Conservation (phyloP, 2,888 invertebrate species). For the Tipula confusa region DNA sequence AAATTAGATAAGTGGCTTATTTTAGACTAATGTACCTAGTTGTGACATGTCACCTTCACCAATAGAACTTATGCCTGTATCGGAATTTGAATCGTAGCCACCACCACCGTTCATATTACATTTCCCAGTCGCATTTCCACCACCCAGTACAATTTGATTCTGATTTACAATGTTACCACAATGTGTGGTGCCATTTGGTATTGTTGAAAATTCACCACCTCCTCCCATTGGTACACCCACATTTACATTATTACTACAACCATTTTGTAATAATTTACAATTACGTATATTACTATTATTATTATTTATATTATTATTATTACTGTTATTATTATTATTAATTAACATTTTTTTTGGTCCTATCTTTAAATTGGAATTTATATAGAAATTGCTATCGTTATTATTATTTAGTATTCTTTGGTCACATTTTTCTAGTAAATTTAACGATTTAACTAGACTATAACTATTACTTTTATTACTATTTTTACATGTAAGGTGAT, state of each 20-base stretch:
- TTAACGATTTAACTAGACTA: constrained; percentile 33
- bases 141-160: neutral
- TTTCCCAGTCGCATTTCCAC: neutral
- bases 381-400: constrained; percentile 9
- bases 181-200: neutral
- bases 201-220: neutral
- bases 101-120: constrained; percentile 34
- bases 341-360: constrained; percentile 34
- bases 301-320: neutral
- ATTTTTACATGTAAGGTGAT: neutral
- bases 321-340: neutral
- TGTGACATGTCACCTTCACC: constrained; percentile 36
- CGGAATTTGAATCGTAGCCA: constrained; percentile 36
- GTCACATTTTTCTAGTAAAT: constrained; percentile 35
- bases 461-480: constrained; percentile 3
- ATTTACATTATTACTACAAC: neutral
- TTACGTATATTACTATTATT: neutral
- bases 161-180: neutral
- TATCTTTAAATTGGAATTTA: constrained; percentile 32
- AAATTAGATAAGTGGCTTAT: neutral
- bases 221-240: neutral
- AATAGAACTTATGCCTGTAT: constrained; percentile 37
- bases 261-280: neutral
- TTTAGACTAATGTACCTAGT: constrained; percentile 37
- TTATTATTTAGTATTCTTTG: constrained; percentile 30